Percentiles rank a stretch among this genome's conserved stretches.
These are phyloP conservation scores for Picathartes gymnocephalus DNA, from an alignment of 2,113 vertebrate species.

Conservation along the genomic window DNA sequence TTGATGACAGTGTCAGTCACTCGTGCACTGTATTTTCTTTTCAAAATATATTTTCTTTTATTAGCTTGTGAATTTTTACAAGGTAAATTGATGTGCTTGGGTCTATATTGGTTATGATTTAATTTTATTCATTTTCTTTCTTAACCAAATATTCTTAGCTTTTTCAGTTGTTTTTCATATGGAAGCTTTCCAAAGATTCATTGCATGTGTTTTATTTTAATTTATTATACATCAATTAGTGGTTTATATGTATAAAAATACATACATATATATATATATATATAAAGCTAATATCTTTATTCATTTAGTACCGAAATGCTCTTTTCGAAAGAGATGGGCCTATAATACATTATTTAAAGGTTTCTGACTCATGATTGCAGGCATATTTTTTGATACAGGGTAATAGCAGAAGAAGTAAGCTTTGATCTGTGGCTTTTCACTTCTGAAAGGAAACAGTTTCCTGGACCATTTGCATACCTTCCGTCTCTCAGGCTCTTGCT, in stretches of 20 bases:
- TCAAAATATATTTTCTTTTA: neutral
- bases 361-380: neutral
- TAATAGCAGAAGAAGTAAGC: neutral
- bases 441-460: neutral
- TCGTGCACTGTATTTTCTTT: neutral
- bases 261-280: too few species aligned
- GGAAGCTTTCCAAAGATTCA: neutral
- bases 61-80: neutral
- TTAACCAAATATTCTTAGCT: neutral
- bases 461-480: neutral
- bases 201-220: conserved; percentile 26
- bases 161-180: neutral
- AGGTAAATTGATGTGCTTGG: neutral
- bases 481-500: neutral
- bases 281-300: neutral
- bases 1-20: neutral
- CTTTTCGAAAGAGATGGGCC: neutral
- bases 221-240: conserved; percentile 19
- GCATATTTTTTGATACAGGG: neutral
- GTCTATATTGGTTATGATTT: neutral
- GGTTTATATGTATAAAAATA: neutral
- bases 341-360: neutral
- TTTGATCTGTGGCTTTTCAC: neutral
- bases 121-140: neutral
- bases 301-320: neutral